Evolutionary conservation across 1,140 invertebrate species (phyloP).

Genomic region (Bathynomus jamesi): DNA sequence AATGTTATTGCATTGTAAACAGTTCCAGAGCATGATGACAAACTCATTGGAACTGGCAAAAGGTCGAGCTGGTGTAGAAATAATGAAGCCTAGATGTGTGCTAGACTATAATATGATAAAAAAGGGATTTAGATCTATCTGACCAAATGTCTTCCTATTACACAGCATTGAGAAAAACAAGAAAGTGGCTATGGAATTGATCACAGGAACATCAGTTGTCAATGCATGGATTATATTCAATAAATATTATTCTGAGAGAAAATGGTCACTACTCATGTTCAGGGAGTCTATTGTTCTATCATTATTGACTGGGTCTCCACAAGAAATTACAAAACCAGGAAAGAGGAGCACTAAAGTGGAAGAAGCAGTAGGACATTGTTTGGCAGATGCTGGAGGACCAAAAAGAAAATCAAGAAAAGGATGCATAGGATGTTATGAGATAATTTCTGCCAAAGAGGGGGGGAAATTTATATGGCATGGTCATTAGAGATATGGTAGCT

Average conservation of each 20-base stretch:
- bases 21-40: too few relatives aligned
- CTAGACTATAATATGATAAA: conserved; percentile 4
- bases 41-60: too few relatives aligned
- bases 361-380: conserved; percentile 1
- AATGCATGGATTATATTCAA: conserved; percentile 10
- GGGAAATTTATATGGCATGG: too few relatives aligned
- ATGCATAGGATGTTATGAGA: conserved; percentile 1
- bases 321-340: conserved; percentile 5
- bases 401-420: too few relatives aligned
- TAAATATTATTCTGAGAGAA: conserved; percentile 8
- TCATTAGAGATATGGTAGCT: too few relatives aligned
- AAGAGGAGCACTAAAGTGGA: conserved; percentile 1
- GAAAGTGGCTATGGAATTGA: conserved; percentile 3
- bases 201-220: background rate
- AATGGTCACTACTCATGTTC: conserved; percentile 7
- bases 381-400: too few relatives aligned
- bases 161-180: conserved; percentile 12
- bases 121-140: too few relatives aligned
- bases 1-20: conserved; percentile 7
- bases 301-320: conserved; percentile 7
- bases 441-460: too few relatives aligned
- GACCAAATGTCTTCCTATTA: conserved; percentile 10
- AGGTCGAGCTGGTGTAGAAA: background rate
- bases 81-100: conserved; percentile 8
- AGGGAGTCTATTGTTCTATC: conserved; percentile 6